Evolutionary conservation across 2,113 vertebrate genomes (phyloP), one percentile per base, ranked within the genome.

Genomic region (Zosterops japonicus): DNA sequence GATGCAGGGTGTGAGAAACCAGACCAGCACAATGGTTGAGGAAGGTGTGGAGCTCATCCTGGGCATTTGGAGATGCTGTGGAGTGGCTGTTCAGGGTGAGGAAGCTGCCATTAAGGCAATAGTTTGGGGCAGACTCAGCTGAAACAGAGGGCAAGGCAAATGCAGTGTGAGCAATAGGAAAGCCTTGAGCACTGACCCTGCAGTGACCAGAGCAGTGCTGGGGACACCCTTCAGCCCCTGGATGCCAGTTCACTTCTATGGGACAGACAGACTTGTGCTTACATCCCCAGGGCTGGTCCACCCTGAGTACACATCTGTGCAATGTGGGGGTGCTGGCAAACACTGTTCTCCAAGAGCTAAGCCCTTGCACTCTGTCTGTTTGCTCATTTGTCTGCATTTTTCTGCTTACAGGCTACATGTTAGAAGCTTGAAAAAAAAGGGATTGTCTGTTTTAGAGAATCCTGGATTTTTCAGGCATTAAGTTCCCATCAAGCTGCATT

Each of bases 191-290:
- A 22, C 47, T 64, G 47, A 29, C 36, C n/a, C 31, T 11, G 0
- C 56, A 16, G 31, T 53, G 77, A 36, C 33, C 53, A 69, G 60
- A 0, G 0, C 53, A 69, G 60, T 0, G 0, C 59, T 69, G 27
- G 20, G 55, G 50, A 50, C 23, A 23, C n/a, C 19, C 21, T 68
- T 16, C 7, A 9, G 44, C 29, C 52, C 36, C 55, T 52, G 42
- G 15, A 21, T 49, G 19, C 41, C 64, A 15, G 17, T 11, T 64
- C 21, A 60, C 16, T 47, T 79, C 39, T 8, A 1, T 0, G 2
- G 44, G 24, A 52, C 57, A 60, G n/a, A 39, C 21, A 47, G 49
- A 56, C 29, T 27, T 57, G 8, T 11, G 49, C 49, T 71, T 29
- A 4, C 11, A 60, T 56, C 14, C 22, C 39, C 3, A 2, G 44